A percentile compares a stretch with the other conserved stretches of the same genome.
Evolutionary conservation across 2,797 vertebrate genomes (phyloP).

Genomic region (Artibeus lituratus): DNA sequence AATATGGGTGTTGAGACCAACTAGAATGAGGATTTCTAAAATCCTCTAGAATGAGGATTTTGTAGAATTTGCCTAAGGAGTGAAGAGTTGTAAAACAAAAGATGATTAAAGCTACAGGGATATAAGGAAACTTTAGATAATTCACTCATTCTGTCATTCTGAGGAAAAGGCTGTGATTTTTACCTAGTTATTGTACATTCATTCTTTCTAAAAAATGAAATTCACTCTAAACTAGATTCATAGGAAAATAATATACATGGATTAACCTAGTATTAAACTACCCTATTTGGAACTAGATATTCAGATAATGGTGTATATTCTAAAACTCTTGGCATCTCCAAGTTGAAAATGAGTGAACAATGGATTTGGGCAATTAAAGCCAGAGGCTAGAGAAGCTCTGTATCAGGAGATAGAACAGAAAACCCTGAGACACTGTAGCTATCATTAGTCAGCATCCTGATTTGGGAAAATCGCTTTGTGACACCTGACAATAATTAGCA

Average conservation of each 20-base stretch:
- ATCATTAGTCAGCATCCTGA: background rate
- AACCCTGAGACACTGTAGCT: background rate
- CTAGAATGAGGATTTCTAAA: slow-evolving; percentile 3
- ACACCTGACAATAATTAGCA: background rate
- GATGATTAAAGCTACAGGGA: background rate
- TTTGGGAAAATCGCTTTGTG: background rate
- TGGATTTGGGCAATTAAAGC: background rate
- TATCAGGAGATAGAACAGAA: background rate
- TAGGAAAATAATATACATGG: background rate
- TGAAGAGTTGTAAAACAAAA: slow-evolving; percentile 18
- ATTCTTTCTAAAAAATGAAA: background rate
- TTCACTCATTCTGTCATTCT: background rate
- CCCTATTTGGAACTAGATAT: background rate
- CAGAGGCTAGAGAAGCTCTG: background rate
- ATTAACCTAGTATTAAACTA: background rate
- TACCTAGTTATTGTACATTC: background rate
- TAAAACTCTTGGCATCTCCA: background rate
- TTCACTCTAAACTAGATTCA: background rate
- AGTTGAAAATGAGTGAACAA: background rate
- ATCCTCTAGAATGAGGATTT: background rate
- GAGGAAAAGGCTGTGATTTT: background rate
- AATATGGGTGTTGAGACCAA: background rate
- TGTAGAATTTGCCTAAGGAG: background rate
- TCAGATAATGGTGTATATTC: background rate
- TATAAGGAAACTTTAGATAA: background rate